Conservation (phyloP, 2,113 vertebrate genomes). For the Scytalopus superciliaris region DNA sequence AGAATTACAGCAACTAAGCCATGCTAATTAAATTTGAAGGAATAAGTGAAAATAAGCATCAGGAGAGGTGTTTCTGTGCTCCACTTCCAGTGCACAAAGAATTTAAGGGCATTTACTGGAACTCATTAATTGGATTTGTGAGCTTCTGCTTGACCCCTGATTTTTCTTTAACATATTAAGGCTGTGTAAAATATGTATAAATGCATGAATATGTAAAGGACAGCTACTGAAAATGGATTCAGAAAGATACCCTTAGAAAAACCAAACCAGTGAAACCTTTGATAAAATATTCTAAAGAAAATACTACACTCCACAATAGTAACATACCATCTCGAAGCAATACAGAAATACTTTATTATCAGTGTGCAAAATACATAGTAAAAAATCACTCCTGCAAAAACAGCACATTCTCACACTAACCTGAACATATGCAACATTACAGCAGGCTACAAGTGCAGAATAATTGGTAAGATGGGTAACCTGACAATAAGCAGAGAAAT, state of each 20-base stretch:
- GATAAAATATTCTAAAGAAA: not conserved
- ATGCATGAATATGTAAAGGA: not conserved
- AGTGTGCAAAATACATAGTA: not conserved
- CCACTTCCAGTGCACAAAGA: not conserved
- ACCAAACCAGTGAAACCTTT: not conserved
- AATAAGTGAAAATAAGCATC: not conserved
- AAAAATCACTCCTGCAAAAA: not conserved
- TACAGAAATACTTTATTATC: not conserved
- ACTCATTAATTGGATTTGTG: not conserved
- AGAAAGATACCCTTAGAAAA: not conserved
- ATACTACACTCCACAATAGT: not conserved
- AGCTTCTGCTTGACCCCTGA: not conserved
- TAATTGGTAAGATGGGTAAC: not conserved
- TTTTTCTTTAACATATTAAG: not conserved
- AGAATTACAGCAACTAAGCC: not conserved
- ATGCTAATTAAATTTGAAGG: slow-evolving; percentile 30
- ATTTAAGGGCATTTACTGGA: not conserved
- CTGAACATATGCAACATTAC: not conserved
- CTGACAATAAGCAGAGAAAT: not conserved
- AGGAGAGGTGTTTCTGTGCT: not conserved
- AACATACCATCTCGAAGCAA: not conserved
- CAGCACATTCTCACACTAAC: not conserved
- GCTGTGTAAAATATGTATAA: not conserved
- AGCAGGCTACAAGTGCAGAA: not conserved
- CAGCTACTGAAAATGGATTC: not conserved